Conservation (phyloP, 1,140 invertebrate genomes). For the Dreissena polymorpha region DNA sequence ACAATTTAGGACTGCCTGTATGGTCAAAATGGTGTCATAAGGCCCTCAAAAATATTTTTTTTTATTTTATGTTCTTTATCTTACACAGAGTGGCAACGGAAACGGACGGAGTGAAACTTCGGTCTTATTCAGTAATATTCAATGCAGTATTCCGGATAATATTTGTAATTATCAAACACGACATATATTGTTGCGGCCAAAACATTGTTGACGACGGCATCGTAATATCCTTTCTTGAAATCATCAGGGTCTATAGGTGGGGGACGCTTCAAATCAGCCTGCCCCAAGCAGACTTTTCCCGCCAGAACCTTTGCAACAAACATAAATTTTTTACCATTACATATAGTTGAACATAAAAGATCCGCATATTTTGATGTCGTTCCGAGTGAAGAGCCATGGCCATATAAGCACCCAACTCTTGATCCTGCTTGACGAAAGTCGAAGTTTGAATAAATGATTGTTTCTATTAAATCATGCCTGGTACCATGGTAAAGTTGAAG, state of each 20-base stretch:
- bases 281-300: constrained; percentile 50
- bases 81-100: no score
- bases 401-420: no score
- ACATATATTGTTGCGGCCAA: constrained; percentile 62
- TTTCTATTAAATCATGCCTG: constrained; percentile 40
- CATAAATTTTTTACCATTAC: no score
- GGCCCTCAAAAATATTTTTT: no score
- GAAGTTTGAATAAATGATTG: constrained; percentile 58
- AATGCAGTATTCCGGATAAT: constrained; percentile 70
- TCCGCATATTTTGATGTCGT: no score
- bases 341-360: no score
- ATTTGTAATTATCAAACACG: constrained; percentile 67
- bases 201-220: constrained; percentile 63
- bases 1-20: no score
- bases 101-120: no score
- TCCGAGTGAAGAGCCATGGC: constrained; percentile 61
- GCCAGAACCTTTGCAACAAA: constrained; percentile 61
- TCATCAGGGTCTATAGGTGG: constrained; percentile 42
- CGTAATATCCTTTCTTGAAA: constrained; percentile 52
- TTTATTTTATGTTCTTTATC: no score
- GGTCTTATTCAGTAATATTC: constrained; percentile 59
- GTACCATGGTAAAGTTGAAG: constrained; percentile 63
- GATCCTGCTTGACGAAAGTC: constrained; percentile 59
- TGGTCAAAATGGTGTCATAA: no score
- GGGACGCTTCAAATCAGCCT: constrained; percentile 42